phyloP scores from a whole-genome alignment of 92 coral and sea anemone genomes.

The Ricordea florida region DNA sequence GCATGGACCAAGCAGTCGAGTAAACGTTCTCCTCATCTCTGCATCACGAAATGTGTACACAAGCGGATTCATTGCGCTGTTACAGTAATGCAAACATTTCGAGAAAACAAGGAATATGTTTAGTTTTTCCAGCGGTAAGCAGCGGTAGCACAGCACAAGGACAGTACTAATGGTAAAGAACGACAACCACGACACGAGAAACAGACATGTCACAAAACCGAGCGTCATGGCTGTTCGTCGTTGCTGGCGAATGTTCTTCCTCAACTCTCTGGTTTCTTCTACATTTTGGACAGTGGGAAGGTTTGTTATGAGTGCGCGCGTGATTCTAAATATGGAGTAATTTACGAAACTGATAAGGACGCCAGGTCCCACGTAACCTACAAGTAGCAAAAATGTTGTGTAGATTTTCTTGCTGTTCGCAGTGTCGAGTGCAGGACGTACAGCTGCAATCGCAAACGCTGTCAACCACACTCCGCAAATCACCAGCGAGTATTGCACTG shows the following conservation, averaged over 20 bases:
- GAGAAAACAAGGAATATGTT: slow-evolving; percentile 19
- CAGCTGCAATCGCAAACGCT: slow-evolving; percentile 65
- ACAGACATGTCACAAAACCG: slow-evolving; percentile 67
- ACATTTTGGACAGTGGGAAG: slow-evolving; percentile 15
- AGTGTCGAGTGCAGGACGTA: slow-evolving; percentile 41
- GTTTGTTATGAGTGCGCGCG: slow-evolving; percentile 39
- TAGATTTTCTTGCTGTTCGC: slow-evolving; percentile 30
- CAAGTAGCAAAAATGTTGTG: slow-evolving; percentile 31
- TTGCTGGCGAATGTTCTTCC: slow-evolving; percentile 52
- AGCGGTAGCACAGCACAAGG: slow-evolving; percentile 20
- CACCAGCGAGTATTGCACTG: slow-evolving; percentile 52
- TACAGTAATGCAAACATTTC: slow-evolving; percentile 71
- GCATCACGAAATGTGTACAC: slow-evolving; percentile 68
- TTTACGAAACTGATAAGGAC: slow-evolving; percentile 59
- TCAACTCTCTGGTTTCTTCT: slow-evolving; percentile 15
- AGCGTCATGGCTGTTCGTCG: slow-evolving; percentile 85
- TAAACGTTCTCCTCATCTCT: slow-evolving; percentile 67
- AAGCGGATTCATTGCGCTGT: slow-evolving; percentile 68
- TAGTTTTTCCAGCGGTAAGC: slow-evolving; percentile 2
- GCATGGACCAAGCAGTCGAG: slow-evolving; percentile 44
- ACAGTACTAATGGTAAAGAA: slow-evolving; percentile 65
- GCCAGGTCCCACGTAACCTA: slow-evolving; percentile 56
- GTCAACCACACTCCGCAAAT: slow-evolving; percentile 79
- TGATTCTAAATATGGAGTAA: slow-evolving; percentile 60
- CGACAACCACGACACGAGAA: slow-evolving; percentile 87